A percentile compares a stretch with the other conserved stretches of the same genome.
phyloP scores from a whole-genome alignment of 2,113 vertebrate species.

The Charina bottae region DNA sequence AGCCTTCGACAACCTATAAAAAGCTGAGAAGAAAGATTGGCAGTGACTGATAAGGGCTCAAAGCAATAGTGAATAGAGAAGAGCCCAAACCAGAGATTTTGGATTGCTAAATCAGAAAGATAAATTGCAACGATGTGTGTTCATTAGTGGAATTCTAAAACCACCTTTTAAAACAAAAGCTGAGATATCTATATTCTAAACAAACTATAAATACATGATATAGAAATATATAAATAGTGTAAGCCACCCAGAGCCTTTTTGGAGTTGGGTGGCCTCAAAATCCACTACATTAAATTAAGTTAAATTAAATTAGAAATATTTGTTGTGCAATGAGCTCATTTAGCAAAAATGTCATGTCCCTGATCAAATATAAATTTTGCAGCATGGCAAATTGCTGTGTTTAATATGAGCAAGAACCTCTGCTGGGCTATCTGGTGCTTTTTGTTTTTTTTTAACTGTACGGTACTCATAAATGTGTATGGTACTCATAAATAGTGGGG shows the following conservation, averaged over 20 bases:
- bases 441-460: neutral
- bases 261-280: neutral
- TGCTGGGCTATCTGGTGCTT: neutral
- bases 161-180: neutral
- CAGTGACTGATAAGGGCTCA: too few species aligned
- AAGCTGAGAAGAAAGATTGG: neutral
- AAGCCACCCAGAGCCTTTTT: neutral
- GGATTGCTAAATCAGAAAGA: neutral
- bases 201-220: neutral
- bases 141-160: slow-evolving; percentile 49
- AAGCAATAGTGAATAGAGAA: too few species aligned
- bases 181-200: neutral
- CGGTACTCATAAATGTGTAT: neutral
- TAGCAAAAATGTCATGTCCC: neutral
- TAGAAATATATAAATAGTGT: neutral
- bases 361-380: neutral
- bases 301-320: neutral
- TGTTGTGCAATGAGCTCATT: neutral
- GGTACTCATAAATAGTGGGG: too few species aligned
- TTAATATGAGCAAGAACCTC: neutral
- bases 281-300: neutral
- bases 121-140: neutral
- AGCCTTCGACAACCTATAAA: neutral
- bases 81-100: neutral
- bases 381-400: neutral